Conservation (phyloP, 2,888 invertebrate genomes). For the Nycteola revayana region DNA sequence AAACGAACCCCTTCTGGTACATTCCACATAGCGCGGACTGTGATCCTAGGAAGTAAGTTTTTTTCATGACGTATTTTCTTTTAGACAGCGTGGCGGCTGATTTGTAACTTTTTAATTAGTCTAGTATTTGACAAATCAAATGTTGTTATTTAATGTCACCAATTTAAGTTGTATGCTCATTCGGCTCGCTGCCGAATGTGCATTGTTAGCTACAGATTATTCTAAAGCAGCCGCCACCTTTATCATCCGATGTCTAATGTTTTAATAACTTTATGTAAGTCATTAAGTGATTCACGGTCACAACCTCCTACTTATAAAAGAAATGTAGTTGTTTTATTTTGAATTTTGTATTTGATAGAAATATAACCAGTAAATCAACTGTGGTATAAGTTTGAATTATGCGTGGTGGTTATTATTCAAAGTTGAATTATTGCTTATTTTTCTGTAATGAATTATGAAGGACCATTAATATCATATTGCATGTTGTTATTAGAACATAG, state of each 20-base stretch:
- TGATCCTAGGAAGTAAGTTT: conserved; percentile 57
- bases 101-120: background rate
- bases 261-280: conserved; percentile 13
- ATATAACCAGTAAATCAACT: conserved; percentile 22
- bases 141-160: no score
- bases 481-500: conserved; percentile 21
- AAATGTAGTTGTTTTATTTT: conserved; percentile 19
- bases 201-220: no score
- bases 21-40: conserved; percentile 67
- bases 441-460: conserved; percentile 13
- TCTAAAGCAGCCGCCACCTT: no score
- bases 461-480: conserved; percentile 25
- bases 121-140: no score
- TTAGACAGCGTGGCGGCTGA: conserved; percentile 1
- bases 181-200: no score
- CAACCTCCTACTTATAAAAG: conserved; percentile 34
- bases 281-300: conserved; percentile 34
- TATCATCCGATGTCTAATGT: no score
- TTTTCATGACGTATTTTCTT: conserved; percentile 24
- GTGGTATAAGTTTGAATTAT: conserved; percentile 12
- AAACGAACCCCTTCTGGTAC: conserved; percentile 62
- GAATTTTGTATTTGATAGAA: conserved; percentile 11
- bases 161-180: no score
- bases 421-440: conserved; percentile 26
- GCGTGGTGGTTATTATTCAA: conserved; percentile 2